These are phyloP conservation scores for Caenorhabditis brenneri DNA, from an alignment of 1,140 invertebrate genomes.

Conservation along the genomic window DNA sequence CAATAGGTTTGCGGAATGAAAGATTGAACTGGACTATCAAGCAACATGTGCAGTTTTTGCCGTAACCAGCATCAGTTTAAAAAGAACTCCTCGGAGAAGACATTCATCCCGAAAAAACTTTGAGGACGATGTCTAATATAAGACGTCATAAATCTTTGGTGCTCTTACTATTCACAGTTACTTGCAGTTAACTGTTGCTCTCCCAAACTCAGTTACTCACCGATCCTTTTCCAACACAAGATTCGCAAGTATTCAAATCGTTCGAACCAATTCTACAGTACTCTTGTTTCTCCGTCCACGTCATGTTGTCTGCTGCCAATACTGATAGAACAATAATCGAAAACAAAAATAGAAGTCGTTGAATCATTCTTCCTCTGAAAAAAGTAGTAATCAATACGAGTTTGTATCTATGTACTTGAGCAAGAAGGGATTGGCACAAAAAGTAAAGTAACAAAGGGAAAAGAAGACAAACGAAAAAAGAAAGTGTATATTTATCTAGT, in stretches of 20 bases:
- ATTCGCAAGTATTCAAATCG: slow-evolving; percentile 41
- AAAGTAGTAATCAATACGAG: background rate
- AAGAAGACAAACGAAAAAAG: slow-evolving; percentile 26
- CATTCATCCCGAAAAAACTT: no score
- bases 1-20: no score
- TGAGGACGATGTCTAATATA: no score
- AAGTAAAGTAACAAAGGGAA: background rate
- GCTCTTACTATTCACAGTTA: no score
- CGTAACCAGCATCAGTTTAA: no score
- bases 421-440: background rate
- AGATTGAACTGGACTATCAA: no score
- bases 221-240: slow-evolving; percentile 29
- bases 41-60: no score
- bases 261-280: slow-evolving; percentile 41
- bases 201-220: background rate
- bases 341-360: background rate
- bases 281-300: slow-evolving; percentile 19
- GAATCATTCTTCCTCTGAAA: slow-evolving; percentile 7
- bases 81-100: no score
- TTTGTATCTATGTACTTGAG: background rate
- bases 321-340: background rate
- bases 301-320: background rate
- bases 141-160: no score
- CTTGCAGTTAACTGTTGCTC: no score
- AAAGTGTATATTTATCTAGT: background rate